Conservation (phyloP, 92 coral and sea anemone species). For the Porites divaricata region DNA sequence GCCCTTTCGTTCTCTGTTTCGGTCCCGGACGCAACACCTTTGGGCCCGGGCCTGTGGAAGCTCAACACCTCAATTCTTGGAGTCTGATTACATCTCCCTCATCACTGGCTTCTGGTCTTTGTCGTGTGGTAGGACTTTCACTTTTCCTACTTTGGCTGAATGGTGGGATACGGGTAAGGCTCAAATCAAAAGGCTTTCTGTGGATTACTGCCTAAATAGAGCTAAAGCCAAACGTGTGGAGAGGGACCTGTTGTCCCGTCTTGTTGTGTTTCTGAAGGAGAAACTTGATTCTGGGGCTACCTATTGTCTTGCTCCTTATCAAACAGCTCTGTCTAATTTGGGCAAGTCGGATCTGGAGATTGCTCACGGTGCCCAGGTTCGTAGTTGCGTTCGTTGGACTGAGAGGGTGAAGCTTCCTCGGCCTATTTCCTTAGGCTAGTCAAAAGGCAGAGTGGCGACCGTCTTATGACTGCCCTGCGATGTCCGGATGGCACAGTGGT, state of each 20-base stretch:
- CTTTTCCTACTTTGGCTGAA: neutral
- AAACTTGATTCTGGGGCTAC: neutral
- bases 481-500: neutral
- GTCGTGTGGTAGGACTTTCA: conserved; percentile 10
- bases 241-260: neutral
- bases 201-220: neutral
- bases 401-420: conserved; percentile 53
- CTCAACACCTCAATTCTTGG: conserved; percentile 55
- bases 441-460: neutral
- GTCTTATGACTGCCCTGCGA: conserved; percentile 4
- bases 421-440: conserved; percentile 27
- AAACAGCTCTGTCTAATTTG: neutral
- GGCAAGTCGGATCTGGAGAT: neutral
- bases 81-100: conserved; percentile 2
- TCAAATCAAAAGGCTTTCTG: conserved; percentile 8
- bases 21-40: conserved; percentile 10
- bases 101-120: conserved; percentile 29
- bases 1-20: neutral
- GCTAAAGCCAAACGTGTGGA: neutral
- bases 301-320: neutral
- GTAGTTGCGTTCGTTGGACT: conserved; percentile 7
- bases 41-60: conserved; percentile 66
- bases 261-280: neutral
- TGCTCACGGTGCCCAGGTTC: conserved; percentile 26
- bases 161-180: conserved; percentile 72